These are phyloP conservation scores for Phengaris alcon DNA, from an alignment of 2,888 invertebrate genomes.

Conservation along the genomic window DNA sequence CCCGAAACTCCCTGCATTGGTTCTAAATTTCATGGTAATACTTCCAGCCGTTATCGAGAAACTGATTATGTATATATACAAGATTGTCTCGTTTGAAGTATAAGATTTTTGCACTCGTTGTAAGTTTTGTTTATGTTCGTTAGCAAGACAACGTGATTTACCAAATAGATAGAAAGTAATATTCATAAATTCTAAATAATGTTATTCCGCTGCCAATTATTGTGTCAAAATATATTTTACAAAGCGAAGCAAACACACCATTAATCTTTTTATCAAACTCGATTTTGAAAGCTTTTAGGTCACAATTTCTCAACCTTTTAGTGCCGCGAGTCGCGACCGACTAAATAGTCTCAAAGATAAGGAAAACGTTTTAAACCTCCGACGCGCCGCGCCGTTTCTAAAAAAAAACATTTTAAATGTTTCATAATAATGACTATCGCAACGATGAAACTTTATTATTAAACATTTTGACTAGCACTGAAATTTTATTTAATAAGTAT, in stretches of 20 bases:
- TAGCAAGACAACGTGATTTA: no score
- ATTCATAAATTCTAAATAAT: background rate
- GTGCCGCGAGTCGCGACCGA: conserved; percentile 17
- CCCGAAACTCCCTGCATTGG: no score
- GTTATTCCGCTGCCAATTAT: background rate
- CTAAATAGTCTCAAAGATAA: conserved; percentile 12
- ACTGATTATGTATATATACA: no score
- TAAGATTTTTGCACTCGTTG: background rate
- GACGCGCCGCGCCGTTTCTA: background rate
- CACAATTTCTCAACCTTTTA: conserved; percentile 21
- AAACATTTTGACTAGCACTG: no score
- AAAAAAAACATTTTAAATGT: background rate
- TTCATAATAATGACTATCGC: background rate
- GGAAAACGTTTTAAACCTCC: background rate
- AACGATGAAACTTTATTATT: background rate
- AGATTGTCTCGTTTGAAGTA: no score
- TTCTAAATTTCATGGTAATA: no score
- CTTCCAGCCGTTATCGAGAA: no score
- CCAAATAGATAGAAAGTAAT: no score
- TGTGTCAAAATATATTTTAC: conserved; percentile 5
- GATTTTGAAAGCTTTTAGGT: conserved; percentile 19
- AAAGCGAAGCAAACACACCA: background rate
- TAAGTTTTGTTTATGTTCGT: no score
- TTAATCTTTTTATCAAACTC: conserved; percentile 12
- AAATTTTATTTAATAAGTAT: no score